Base-by-base conservation (phyloP, 1,140 invertebrate genomes). In the Diprion similis region DNA sequence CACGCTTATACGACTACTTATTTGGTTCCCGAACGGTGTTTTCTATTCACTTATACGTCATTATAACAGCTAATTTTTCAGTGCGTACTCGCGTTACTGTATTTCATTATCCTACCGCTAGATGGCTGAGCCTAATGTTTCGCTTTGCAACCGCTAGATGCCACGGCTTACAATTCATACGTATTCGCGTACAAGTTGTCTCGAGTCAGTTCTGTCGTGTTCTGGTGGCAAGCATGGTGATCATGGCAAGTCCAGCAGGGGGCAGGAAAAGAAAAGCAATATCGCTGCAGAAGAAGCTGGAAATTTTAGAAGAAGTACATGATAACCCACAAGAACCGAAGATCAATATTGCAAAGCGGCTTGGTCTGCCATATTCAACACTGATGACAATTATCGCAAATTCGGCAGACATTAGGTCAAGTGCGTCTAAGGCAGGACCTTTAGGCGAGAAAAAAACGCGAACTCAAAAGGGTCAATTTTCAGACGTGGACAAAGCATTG, bases 401-500 rank as follows among this genome's bases (percentile, higher is more conserved):
- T n/a, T 11, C 11, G 51, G 11, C 51, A n/a, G 51, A 59, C 51
- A 59, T 59, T n/a, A 59, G 51, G n/a, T 11, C 51, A n/a, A 59
- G 51, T 59, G 9, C 51, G n/a, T 59, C 51, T 59, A 59, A 59
- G 51, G 51, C 51, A 8, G 51, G 51, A 59, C 51, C 51, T 59
- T 7, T 10, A 59, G 51, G 51, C 51, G 51, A 59, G 51, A 59
- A 59, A n/a, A 59, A 9, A n/a, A 59, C 51, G 9, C 51, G 72
- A 76, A 70, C n/a, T 17, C 66, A 66, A 46, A n/a, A 37, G 69
- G 68, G 59, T 48, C 73, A 76, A 73, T 73, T 75, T 74, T 68
- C 70, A 46, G 71, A 78, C 37, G 13, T 79, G n/a, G 78, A 79
- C 68, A 75, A 79, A 48, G 68, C 67, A 18, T 59, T 78, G 37